These are phyloP conservation scores for Phymastichus coffea DNA, from an alignment of 1,140 invertebrate genomes.

Conservation along the genomic window DNA sequence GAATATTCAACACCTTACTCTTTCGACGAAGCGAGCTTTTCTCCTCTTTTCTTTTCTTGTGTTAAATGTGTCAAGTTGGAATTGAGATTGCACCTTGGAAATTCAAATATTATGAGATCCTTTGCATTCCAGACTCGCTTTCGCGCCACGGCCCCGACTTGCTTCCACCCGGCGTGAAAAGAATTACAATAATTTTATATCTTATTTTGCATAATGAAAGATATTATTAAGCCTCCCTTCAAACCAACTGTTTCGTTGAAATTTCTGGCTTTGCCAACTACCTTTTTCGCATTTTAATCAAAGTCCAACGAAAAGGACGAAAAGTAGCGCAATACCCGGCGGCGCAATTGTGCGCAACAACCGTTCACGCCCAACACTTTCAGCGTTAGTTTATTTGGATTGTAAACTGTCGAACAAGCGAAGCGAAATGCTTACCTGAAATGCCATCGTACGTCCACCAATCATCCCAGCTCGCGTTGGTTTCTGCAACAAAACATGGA, in stretches of 20 bases:
- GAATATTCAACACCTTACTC: constrained; percentile 13
- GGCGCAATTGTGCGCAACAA: too few species aligned
- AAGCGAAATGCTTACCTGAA: constrained; percentile 58
- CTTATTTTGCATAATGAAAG: constrained; percentile 20
- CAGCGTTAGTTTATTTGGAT: too few species aligned
- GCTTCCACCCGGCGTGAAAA: too few species aligned
- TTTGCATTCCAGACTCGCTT: constrained; percentile 15
- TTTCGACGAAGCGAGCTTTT: background rate
- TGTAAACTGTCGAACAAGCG: too few species aligned
- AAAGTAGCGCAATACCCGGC: too few species aligned
- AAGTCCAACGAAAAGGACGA: too few species aligned
- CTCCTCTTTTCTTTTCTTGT: constrained; percentile 10
- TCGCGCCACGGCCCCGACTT: too few species aligned
- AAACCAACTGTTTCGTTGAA: too few species aligned
- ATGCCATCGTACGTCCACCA: constrained; percentile 73
- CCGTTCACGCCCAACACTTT: too few species aligned
- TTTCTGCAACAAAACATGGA: constrained; percentile 47
- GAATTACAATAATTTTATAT: constrained; percentile 22
- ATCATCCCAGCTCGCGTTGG: constrained; percentile 63
- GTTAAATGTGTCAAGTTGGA: constrained; percentile 20
- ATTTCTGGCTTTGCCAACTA: too few species aligned
- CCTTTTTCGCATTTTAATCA: too few species aligned
- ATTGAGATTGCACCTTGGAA: constrained; percentile 18
- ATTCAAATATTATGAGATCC: constrained; percentile 24
- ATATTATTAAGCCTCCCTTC: constrained; percentile 9